Evolutionary conservation across 2,113 vertebrate species (phyloP).

Genomic region (Butorides virescens): DNA sequence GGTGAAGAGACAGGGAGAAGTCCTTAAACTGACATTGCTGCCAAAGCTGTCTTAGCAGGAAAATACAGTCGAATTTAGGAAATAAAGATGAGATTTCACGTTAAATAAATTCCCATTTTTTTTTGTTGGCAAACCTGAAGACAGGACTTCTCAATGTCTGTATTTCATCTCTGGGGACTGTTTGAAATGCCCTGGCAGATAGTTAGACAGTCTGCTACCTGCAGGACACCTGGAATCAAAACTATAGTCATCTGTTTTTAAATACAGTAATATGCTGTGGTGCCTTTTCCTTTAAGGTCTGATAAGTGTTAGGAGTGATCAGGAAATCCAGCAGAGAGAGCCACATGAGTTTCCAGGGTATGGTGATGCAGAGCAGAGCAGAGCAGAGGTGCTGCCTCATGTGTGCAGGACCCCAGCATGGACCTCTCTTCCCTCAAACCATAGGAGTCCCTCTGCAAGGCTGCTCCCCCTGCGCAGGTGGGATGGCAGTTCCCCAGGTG

Average conservation of each 20-base stretch:
- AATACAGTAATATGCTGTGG: neutral
- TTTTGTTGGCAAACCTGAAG: neutral
- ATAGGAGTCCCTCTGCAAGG: accelerated
- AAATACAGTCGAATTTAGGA: neutral
- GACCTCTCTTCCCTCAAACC: neutral
- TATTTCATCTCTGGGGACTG: neutral
- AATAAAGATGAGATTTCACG: neutral
- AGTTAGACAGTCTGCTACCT: neutral
- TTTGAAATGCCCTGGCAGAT: neutral
- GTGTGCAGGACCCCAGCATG: no score
- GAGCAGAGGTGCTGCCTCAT: neutral
- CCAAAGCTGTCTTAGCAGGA: neutral
- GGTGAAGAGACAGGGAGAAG: neutral
- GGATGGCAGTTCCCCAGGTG: neutral
- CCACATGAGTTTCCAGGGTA: neutral
- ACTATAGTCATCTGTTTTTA: neutral
- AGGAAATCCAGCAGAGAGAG: neutral
- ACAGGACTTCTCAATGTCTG: neutral
- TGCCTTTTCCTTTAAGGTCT: neutral
- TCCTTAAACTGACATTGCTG: neutral
- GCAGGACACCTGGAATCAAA: neutral
- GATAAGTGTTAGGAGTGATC: neutral
- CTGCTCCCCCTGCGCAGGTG: neutral
- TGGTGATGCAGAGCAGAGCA: neutral
- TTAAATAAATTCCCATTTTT: neutral